Evolutionary conservation across 2,113 vertebrate species (phyloP).

Genomic region (Malurus alboscapulatus): DNA sequence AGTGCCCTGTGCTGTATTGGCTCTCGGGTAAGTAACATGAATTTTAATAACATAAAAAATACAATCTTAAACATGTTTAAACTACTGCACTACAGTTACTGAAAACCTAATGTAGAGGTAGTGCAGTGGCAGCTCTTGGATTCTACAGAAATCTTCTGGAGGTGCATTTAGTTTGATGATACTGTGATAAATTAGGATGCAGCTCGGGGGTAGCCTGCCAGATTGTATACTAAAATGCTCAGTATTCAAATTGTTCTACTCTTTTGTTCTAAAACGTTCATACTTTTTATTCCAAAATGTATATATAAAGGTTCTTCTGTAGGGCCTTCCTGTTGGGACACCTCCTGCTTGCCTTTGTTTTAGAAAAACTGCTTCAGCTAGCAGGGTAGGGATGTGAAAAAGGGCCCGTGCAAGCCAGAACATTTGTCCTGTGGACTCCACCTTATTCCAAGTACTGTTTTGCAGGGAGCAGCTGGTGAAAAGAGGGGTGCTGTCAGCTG

Average conservation of each 20-base stretch:
- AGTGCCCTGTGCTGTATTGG: slow-evolving; percentile 93
- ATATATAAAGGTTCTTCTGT: not conserved
- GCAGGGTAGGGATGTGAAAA: not conserved
- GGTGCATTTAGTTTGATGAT: not conserved
- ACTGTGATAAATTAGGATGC: not conserved
- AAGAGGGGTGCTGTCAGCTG: not conserved
- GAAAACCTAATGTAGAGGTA: not conserved
- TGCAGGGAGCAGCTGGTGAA: not conserved
- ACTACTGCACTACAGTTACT: not conserved
- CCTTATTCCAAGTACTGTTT: not conserved
- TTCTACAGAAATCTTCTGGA: not conserved
- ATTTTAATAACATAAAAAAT: not conserved
- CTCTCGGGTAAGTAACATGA: slow-evolving; percentile 83
- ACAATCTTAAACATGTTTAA: not conserved
- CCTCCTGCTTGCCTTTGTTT: not conserved
- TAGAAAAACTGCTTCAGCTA: not conserved
- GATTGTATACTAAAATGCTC: not conserved
- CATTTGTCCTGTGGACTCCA: not conserved
- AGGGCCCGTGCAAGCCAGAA: not conserved
- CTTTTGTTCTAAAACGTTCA: not conserved
- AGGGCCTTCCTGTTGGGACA: not conserved
- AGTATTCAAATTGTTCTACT: not conserved
- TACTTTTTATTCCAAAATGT: not conserved
- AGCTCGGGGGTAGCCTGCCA: not conserved
- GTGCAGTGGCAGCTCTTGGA: not conserved